Base-by-base conservation (phyloP, 1,140 invertebrate genomes). In the Andrena cerasifolii region DNA sequence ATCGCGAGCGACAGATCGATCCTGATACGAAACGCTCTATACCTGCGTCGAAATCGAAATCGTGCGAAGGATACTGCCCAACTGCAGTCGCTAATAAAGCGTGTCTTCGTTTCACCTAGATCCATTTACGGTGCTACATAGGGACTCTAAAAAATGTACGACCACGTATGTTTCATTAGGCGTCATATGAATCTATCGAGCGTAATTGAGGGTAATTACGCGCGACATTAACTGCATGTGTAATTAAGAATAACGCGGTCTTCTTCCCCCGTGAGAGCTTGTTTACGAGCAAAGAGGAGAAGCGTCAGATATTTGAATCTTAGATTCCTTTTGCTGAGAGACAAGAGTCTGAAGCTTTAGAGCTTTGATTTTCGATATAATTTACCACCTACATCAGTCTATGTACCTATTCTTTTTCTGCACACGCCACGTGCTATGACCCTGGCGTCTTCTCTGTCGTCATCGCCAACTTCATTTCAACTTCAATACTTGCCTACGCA, bases 181-280 rank as follows among this genome's bases (percentile, higher is more conserved):
- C 45, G 45, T 70, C 78, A 47, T 59, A 51, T 67, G 61, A 61
- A 73, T 47, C 21, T 58, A 49, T 47, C 40, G 36, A 1, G 16
- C 4, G 67, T 36, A 36, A 58, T 58, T 16, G 63, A 36, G n/a
- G 31, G 14, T 71, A 71, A 77, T 77, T 77, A 71, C 31, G 28
- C 33, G 26, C 18, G 24, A 59, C 54, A 7, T 66, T 59, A 74
- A 63, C n/a, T 8, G 40, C 40, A 14, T 4, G n/a, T n/a, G 28
- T 66, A 66, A 75, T 75, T 56, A 54, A 33, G 43, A 66, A 47
- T 68, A 68, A 76, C n/a, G 18, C 45, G 63, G 21, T 71, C 33
- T 61, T 51, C 12, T 59, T 49, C 40, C 6, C 3, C 6, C 1
- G 43, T 10, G 18, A n/a, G 59, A 58, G 68, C 73, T 28, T 40